Conservation (phyloP, 2,113 vertebrate species). For the Pteruthius melanotis region DNA sequence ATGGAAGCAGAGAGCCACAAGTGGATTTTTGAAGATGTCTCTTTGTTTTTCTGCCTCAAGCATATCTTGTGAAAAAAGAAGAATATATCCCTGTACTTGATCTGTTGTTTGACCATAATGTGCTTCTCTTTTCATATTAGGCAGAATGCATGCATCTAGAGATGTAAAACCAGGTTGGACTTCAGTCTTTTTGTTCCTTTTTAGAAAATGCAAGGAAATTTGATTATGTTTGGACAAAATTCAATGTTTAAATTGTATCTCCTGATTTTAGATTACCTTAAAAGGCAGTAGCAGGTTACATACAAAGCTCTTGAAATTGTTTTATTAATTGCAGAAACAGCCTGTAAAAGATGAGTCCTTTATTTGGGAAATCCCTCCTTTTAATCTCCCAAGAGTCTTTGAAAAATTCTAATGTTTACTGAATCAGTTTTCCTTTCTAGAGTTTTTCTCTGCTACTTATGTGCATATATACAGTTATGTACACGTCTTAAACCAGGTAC, state of each 20-base stretch:
- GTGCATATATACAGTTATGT: fast-evolving
- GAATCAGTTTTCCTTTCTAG: background rate
- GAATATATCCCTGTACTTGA: background rate
- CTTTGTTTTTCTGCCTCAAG: background rate
- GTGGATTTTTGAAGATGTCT: background rate
- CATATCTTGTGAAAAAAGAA: background rate
- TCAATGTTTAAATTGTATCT: background rate
- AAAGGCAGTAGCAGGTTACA: background rate
- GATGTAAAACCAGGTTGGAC: background rate
- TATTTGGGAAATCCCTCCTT: background rate
- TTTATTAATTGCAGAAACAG: background rate
- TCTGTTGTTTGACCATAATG: background rate
- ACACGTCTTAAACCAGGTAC: background rate
- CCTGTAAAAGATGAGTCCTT: background rate
- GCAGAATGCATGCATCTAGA: background rate
- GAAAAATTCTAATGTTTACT: background rate
- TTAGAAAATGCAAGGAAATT: background rate
- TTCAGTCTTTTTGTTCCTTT: background rate
- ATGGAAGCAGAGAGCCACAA: background rate
- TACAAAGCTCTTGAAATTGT: background rate
- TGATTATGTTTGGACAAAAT: background rate
- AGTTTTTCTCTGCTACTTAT: background rate
- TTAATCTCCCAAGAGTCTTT: background rate
- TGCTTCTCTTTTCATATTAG: background rate
- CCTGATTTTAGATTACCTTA: background rate